Conservation (phyloP, 2,113 vertebrate species). For the Pedionomus torquatus region DNA sequence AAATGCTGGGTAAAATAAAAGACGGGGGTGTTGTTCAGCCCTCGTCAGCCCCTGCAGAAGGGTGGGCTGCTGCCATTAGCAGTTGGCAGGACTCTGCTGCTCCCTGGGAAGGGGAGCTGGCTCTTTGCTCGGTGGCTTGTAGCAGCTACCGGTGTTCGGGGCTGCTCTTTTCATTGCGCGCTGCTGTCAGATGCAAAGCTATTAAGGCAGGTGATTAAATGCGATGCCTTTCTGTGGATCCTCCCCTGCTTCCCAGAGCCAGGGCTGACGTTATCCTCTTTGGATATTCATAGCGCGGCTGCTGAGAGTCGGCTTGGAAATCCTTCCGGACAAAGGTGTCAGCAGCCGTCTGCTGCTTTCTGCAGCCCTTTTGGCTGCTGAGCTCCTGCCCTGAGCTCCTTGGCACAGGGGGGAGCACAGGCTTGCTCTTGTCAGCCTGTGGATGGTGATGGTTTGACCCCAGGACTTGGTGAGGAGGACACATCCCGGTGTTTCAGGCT, state of each 20-base stretch:
- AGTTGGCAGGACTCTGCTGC: neutral
- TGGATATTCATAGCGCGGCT: neutral
- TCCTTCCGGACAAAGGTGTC: neutral
- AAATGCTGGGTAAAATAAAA: neutral
- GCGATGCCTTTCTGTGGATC: neutral
- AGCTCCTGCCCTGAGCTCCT: neutral
- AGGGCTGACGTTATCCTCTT: neutral
- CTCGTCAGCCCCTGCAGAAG: neutral
- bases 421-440: fast-evolving
- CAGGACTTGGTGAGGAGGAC: fast-evolving
- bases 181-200: neutral
- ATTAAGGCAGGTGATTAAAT: neutral
- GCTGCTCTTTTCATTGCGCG: neutral
- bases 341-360: neutral
- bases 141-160: neutral
- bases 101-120: neutral
- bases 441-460: fast-evolving
- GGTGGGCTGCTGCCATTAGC: fast-evolving
- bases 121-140: neutral
- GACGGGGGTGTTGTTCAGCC: neutral
- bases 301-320: neutral
- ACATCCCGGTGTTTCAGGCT: fast-evolving
- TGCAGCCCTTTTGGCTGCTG: neutral
- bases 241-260: neutral
- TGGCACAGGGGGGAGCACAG: fast-evolving